Evolutionary conservation across 1,140 invertebrate species (phyloP).

Genomic region (Sipha flava): DNA sequence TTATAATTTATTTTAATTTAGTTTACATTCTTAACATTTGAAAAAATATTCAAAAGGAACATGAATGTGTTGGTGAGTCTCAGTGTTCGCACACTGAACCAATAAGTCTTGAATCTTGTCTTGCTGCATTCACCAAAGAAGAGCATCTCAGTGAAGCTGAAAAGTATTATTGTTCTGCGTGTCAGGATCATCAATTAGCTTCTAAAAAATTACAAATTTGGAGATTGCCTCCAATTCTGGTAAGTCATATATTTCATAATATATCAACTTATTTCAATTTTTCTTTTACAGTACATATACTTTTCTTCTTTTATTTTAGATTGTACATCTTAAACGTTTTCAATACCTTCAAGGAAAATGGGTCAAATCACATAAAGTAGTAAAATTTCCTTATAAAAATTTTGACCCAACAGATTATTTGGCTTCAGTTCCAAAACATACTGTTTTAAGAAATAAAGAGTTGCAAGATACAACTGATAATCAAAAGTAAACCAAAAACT

Average conservation of each 20-base stretch:
- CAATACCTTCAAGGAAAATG: slow-evolving; percentile 79
- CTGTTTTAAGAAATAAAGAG: slow-evolving; percentile 52
- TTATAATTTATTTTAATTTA: not conserved
- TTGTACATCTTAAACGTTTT: slow-evolving; percentile 81
- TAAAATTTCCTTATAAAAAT: slow-evolving; percentile 72
- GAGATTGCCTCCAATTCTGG: slow-evolving; percentile 75
- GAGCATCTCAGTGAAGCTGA: slow-evolving; percentile 68
- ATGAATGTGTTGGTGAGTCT: slow-evolving; percentile 60
- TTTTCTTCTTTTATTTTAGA: slow-evolving; percentile 50
- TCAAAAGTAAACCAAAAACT: not conserved
- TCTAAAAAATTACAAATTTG: slow-evolving; percentile 84
- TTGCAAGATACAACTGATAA: not conserved
- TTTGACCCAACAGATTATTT: slow-evolving; percentile 75
- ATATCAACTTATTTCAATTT: not conserved
- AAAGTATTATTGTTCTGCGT: slow-evolving; percentile 74
- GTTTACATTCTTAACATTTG: not conserved
- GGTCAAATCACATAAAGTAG: slow-evolving; percentile 89
- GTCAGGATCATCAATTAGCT: slow-evolving; percentile 70
- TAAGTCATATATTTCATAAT: slow-evolving; percentile 44
- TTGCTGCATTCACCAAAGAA: slow-evolving; percentile 75
- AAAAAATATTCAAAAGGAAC: slow-evolving; percentile 48
- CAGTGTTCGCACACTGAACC: slow-evolving; percentile 62
- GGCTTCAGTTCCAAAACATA: slow-evolving; percentile 65
- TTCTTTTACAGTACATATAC: not conserved
- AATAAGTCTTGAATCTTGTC: slow-evolving; percentile 68